Evolutionary conservation across 1,140 invertebrate genomes (phyloP).

Genomic region (Coenobita brevimanus): DNA sequence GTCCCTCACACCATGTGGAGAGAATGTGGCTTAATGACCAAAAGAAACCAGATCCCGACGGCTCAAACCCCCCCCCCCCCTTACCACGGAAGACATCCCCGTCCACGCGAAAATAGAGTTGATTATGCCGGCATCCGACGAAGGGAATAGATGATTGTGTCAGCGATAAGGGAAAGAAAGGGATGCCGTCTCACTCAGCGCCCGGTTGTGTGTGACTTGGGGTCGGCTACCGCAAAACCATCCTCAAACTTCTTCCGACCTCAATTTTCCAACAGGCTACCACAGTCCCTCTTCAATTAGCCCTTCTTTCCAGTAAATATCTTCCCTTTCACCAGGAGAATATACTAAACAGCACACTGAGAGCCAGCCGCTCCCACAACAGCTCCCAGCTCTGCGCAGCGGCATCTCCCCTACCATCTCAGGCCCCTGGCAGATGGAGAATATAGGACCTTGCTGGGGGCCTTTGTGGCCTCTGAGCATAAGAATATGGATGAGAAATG

Average conservation of each 20-base stretch:
- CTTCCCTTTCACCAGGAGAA: too few species aligned
- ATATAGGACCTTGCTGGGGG: slow-evolving; percentile 26
- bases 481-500: slow-evolving; percentile 21
- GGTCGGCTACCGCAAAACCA: too few species aligned
- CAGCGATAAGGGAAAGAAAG: slow-evolving; percentile 18
- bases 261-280: neutral
- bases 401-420: neutral
- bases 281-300: neutral
- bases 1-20: neutral
- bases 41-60: slow-evolving; percentile 24
- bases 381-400: too few species aligned
- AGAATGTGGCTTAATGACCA: slow-evolving; percentile 34
- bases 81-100: neutral
- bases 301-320: neutral
- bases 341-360: too few species aligned
- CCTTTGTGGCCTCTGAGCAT: slow-evolving; percentile 20
- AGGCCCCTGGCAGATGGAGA: slow-evolving; percentile 6
- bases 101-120: slow-evolving; percentile 7
- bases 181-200: slow-evolving; percentile 18
- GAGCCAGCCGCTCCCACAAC: too few species aligned
- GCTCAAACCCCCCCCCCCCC: neutral
- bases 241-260: neutral
- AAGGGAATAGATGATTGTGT: slow-evolving; percentile 16
- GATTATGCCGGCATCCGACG: slow-evolving; percentile 7
- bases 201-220: too few species aligned